A percentile compares a stretch with the other conserved stretches of the same genome.
phyloP scores from a whole-genome alignment of 2,797 vertebrate genomes.

The Erpetoichthys calabaricus region DNA sequence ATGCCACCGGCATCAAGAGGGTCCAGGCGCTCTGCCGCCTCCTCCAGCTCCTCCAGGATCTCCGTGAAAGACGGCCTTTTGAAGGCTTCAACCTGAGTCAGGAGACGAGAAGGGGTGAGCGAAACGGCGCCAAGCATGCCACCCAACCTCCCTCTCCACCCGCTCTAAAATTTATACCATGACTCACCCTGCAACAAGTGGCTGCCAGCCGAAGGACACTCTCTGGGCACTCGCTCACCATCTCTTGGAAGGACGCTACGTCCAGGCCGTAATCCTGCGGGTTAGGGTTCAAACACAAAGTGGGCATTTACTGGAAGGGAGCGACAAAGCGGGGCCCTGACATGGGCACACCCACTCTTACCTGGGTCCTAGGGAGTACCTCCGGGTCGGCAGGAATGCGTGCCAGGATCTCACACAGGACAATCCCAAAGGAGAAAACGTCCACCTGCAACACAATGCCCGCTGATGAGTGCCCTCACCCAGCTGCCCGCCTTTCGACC shows the following conservation, averaged over 20 bases:
- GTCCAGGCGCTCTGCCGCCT: constrained; percentile 54
- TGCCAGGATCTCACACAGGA: constrained; percentile 76
- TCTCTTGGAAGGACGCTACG: constrained; percentile 47
- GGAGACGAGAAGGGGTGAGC: background rate
- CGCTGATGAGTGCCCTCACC: no score
- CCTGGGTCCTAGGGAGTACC: constrained; percentile 69
- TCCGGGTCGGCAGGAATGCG: constrained; percentile 73
- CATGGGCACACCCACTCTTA: constrained; percentile 20
- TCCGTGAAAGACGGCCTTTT: constrained; percentile 65
- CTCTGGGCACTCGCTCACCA: constrained; percentile 58
- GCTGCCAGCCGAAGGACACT: constrained; percentile 54
- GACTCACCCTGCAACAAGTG: constrained; percentile 61
- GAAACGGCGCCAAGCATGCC: background rate
- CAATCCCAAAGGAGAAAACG: constrained; percentile 78
- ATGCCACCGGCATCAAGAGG: constrained; percentile 5
- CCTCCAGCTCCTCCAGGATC: constrained; percentile 62
- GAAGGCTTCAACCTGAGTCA: constrained; percentile 60
- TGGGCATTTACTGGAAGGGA: background rate
- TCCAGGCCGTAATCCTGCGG: constrained; percentile 70
- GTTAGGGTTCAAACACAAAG: background rate
- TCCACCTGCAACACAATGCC: constrained; percentile 51
- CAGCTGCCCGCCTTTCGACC: no score
- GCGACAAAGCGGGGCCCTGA: background rate
- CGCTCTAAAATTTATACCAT: background rate
- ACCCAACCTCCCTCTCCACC: no score